Evolutionary conservation across 2,888 invertebrate genomes (phyloP).

Genomic region (Emmelina monodactyla): DNA sequence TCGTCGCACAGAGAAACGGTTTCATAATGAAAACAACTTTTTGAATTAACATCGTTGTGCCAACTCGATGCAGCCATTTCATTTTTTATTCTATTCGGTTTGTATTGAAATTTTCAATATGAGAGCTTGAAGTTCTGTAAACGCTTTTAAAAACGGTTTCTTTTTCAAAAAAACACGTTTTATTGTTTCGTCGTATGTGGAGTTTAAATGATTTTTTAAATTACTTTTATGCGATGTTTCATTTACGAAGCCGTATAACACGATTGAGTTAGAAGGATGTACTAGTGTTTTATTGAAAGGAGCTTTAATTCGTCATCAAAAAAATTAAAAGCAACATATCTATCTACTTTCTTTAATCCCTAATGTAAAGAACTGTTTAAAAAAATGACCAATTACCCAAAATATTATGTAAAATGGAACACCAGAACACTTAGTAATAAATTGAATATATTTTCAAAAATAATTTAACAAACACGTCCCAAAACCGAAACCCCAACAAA

Average conservation of each 20-base stretch:
- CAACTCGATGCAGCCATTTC: constrained; percentile 31
- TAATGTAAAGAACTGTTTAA: no score
- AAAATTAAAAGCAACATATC: no score
- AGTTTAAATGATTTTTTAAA: not conserved
- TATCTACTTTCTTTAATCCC: no score
- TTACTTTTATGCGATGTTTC: not conserved
- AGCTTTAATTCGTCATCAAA: no score
- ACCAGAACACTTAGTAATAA: no score
- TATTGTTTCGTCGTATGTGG: not conserved
- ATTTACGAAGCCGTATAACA: no score
- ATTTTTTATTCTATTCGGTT: constrained; percentile 41
- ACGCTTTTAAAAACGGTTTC: constrained; percentile 23
- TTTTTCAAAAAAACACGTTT: constrained; percentile 6
- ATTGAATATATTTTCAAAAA: no score
- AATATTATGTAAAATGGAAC: no score
- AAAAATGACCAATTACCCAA: no score
- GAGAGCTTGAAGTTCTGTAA: constrained; percentile 32
- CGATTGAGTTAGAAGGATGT: no score
- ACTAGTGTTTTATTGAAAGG: no score
- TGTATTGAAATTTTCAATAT: constrained; percentile 47
- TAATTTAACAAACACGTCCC: not conserved
- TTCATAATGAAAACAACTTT: constrained; percentile 59
- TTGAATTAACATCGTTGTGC: constrained; percentile 56
- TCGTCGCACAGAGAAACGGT: not conserved
- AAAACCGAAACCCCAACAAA: constrained; percentile 2